Base-by-base conservation (phyloP, 2,888 invertebrate genomes). In the Yponomeuta evonymella region DNA sequence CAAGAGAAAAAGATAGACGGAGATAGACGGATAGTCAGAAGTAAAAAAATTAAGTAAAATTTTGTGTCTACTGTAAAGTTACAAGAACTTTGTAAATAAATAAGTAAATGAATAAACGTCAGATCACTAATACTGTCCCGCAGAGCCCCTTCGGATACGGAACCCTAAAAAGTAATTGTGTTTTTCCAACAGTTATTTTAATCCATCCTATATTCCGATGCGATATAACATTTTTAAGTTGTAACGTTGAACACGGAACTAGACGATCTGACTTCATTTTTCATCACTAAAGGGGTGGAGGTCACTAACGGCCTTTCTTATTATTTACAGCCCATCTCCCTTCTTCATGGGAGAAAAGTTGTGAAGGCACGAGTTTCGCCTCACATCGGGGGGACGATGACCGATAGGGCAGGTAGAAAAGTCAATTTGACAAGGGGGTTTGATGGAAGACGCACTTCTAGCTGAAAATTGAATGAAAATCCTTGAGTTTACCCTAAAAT, bases 351-450 rank as follows among this genome's bases (percentile, higher is more conserved):
- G 51, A 58, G 51, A 15, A 58, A 58, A 58, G 15, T 15, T 58
- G 51, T 12, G 15, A 58, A 58, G 15, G 15, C 51, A 15, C 15
- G 51, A 58, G 51, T 58, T 15, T 58, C 15, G 12, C 43, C 43
- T 58, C 51, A 0, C 3, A 58, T 15, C 51, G 51, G 80, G 82
- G 81, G 82, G 77, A 79, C 78, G 81, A 85, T 90, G 89, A 90
- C 88, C 90, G 89, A 89, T 90, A 83, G 84, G 81, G 76, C 75
- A 74, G 76, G 73, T 74, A 73, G 75, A 73, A 75, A 78, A 75
- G 74, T 76, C 75, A n/a, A 48, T 67, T 67, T 76, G 76, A 75
- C 67, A 67, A 67, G 48, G 48, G 67, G 67, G n/a, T 43, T 72
- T 71, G 75, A 75, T 75, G 76, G 67, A 67, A 48, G 48, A 48